Evolutionary conservation across 1,140 invertebrate species (phyloP).

Genomic region (Papilio polyxenes): DNA sequence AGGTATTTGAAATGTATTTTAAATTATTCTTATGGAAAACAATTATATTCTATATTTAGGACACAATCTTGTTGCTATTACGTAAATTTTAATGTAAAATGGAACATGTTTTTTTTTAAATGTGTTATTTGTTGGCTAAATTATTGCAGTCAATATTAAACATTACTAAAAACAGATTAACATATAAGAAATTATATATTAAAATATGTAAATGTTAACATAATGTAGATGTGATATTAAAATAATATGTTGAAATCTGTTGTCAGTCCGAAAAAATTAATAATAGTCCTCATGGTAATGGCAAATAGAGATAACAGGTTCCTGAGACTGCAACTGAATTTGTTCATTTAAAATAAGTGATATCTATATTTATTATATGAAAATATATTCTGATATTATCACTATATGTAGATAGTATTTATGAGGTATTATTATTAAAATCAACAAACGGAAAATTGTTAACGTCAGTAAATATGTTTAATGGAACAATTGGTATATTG

Average conservation of each 20-base stretch:
- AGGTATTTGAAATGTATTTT: too few relatives aligned
- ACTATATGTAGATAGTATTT: not conserved
- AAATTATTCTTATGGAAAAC: too few relatives aligned
- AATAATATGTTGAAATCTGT: constrained; percentile 8
- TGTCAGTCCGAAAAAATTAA: not conserved
- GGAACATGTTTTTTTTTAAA: too few relatives aligned
- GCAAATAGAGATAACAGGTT: constrained; percentile 29
- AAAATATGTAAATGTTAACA: not conserved
- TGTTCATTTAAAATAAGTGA: not conserved
- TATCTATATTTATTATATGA: not conserved
- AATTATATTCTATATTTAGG: too few relatives aligned
- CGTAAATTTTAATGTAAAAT: too few relatives aligned
- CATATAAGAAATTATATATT: constrained; percentile 31
- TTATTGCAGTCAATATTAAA: too few relatives aligned
- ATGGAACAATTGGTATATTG: not conserved
- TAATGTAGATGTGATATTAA: constrained; percentile 12
- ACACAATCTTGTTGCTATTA: too few relatives aligned
- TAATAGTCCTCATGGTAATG: not conserved
- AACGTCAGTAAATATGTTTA: not conserved
- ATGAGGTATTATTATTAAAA: not conserved
- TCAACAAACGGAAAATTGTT: not conserved
- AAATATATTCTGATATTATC: not conserved
- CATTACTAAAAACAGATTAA: too few relatives aligned
- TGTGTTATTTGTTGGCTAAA: too few relatives aligned
- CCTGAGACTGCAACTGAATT: constrained; percentile 14